These are phyloP conservation scores for Bolborhynchus lineola DNA, from an alignment of 2,113 vertebrate species.

Conservation along the genomic window DNA sequence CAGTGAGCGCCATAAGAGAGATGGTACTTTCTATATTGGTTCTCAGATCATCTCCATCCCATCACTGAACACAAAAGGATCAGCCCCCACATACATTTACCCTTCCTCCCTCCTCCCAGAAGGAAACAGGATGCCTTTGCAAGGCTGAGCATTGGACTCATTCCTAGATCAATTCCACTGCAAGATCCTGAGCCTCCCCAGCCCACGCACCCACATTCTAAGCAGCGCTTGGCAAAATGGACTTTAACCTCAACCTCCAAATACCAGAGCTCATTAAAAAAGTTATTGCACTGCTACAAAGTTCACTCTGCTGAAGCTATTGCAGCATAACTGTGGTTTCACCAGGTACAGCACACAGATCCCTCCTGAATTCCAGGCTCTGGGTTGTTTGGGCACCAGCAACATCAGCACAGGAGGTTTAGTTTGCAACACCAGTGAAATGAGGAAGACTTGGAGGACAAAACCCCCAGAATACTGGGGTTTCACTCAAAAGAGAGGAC, in stretches of 20 bases:
- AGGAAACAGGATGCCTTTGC: conserved; percentile 21
- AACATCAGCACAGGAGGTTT: not conserved
- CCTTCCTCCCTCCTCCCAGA: not conserved
- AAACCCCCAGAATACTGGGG: not conserved
- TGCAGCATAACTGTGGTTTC: not conserved
- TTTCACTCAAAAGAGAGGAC: not conserved
- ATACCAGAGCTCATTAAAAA: not conserved
- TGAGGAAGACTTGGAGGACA: not conserved
- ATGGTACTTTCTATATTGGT: not conserved
- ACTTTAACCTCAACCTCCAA: not conserved
- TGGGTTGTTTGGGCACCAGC: not conserved
- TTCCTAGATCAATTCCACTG: conserved; percentile 30
- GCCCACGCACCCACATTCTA: not conserved
- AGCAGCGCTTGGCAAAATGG: not conserved
- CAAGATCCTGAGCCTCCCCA: not conserved
- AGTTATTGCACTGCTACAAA: not conserved
- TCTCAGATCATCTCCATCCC: not conserved
- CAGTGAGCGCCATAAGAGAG: not conserved
- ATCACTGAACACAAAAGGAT: not conserved
- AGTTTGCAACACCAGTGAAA: not conserved
- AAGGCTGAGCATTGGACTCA: conserved; percentile 11
- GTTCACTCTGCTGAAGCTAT: not conserved
- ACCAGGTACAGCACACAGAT: not conserved
- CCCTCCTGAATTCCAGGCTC: not conserved
- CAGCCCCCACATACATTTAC: not conserved